phyloP scores from a whole-genome alignment of 2,888 invertebrate genomes.

The Chloromyia formosa region DNA sequence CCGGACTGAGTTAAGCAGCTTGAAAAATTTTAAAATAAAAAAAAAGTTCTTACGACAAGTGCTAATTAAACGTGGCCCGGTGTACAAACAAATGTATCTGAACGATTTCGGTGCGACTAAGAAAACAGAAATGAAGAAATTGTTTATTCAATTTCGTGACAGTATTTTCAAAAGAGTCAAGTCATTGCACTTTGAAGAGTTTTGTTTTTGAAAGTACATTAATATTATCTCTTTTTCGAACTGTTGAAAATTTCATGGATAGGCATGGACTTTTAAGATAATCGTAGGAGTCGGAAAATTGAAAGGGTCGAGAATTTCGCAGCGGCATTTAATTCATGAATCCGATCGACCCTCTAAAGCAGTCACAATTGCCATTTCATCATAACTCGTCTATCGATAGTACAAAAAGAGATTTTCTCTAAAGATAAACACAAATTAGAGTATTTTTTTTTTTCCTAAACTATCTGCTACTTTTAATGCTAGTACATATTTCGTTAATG shows the following conservation, averaged over 20 bases:
- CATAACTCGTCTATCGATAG: too few relatives aligned
- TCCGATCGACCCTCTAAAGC: too few relatives aligned
- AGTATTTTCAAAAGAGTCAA: background rate
- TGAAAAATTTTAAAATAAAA: background rate
- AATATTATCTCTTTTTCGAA: too few relatives aligned
- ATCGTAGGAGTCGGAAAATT: too few relatives aligned
- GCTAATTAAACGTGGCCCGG: conserved; percentile 21
- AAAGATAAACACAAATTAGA: background rate
- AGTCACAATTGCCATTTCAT: too few relatives aligned
- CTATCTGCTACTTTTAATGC: background rate
- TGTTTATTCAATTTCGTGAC: background rate
- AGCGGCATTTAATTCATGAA: too few relatives aligned
- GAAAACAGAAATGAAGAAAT: too few relatives aligned
- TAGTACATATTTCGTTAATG: background rate
- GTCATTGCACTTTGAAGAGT: conserved; percentile 11
- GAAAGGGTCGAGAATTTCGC: too few relatives aligned
- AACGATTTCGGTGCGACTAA: too few relatives aligned
- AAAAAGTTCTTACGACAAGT: conserved; percentile 23
- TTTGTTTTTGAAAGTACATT: background rate
- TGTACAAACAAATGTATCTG: background rate
- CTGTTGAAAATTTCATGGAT: too few relatives aligned
- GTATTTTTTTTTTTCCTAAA: background rate
- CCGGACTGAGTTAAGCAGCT: background rate
- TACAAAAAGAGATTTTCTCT: too few relatives aligned
- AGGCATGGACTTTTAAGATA: too few relatives aligned